Conservation (phyloP, 1,140 invertebrate genomes). For the Calliphora vicina region DNA sequence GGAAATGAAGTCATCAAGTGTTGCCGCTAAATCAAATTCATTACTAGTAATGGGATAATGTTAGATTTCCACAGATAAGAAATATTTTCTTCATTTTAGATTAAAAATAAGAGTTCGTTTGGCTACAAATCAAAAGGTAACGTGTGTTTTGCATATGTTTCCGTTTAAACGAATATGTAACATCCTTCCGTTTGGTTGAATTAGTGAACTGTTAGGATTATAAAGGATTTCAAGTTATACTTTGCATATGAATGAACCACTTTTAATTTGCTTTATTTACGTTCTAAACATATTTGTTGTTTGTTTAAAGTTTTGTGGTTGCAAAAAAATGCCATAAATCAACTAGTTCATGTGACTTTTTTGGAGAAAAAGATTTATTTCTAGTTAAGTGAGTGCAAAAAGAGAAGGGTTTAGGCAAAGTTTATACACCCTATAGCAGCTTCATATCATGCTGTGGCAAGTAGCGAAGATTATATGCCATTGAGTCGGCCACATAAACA, state of each 20-base stretch:
- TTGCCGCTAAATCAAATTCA: background rate
- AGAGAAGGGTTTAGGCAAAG: background rate
- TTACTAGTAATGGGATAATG: too few species aligned
- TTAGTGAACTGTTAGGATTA: background rate
- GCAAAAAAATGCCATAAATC: constrained; percentile 13
- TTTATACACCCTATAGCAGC: background rate
- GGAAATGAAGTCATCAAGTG: constrained; percentile 20
- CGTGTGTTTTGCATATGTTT: constrained; percentile 32
- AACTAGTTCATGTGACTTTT: background rate
- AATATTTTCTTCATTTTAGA: background rate
- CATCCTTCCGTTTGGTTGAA: background rate
- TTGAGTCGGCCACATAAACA: too few species aligned
- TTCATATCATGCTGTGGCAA: too few species aligned
- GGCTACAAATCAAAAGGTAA: constrained; percentile 5
- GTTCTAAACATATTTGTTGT: background rate
- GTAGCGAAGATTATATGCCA: too few species aligned
- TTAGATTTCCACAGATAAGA: background rate
- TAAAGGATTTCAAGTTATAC: background rate
- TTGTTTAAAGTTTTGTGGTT: constrained; percentile 16
- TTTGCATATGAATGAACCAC: background rate
- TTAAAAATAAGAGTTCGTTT: background rate
- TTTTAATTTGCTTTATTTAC: background rate
- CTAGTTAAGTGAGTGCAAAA: background rate
- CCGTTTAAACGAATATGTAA: background rate
- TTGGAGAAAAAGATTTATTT: background rate